Evolutionary conservation across 2,888 invertebrate species (phyloP), one percentile per base, ranked within the genome.

Genomic region (Drymonia ruficornis): DNA sequence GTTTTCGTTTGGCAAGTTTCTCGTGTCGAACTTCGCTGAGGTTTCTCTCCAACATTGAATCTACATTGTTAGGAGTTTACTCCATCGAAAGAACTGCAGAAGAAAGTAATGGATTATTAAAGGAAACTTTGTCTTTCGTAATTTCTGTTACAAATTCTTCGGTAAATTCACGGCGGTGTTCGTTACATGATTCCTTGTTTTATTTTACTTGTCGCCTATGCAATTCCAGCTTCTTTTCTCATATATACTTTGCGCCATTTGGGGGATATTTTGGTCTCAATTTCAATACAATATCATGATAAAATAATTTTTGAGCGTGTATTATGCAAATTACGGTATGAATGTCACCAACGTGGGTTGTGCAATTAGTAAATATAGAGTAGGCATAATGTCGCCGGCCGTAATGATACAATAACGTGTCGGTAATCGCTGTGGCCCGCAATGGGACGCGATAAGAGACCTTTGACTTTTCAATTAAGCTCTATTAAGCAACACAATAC

Each of bases 381-480:
- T 58, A 54, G 36, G 1, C 57, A 42, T 53, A 49, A 38, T 34
- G 46, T 48, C 51, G 52, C 49, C 50, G 50, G 40, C 49, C 52
- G 49, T 54, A 62, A 65, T 67, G 62, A 63, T 69, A 65, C 61
- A 68, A 64, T 65, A 75, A 67, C 65, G 72, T 67, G 75, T 70
- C 72, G 65, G 67, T 76, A 69, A 78, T 75, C 59, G 66, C 72
- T 61, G 67, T 50, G 56, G 63, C 54, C 63, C 67, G 60, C 70
- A 74, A 76, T 72, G 72, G 58, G 43, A 55, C 56, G 65, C 70
- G 72, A 76, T 78, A 81, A 68, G 65, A 67, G 76, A 78, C 81
- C 81, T 83, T 78, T 81, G 83, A 76, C 82, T 74, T 79, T 74
- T 77, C 80, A 82, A 83, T 83, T 81, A 78, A 77, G 76, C 72